phyloP scores from a whole-genome alignment of 1,140 invertebrate species.

The Lepidurus packardi region DNA sequence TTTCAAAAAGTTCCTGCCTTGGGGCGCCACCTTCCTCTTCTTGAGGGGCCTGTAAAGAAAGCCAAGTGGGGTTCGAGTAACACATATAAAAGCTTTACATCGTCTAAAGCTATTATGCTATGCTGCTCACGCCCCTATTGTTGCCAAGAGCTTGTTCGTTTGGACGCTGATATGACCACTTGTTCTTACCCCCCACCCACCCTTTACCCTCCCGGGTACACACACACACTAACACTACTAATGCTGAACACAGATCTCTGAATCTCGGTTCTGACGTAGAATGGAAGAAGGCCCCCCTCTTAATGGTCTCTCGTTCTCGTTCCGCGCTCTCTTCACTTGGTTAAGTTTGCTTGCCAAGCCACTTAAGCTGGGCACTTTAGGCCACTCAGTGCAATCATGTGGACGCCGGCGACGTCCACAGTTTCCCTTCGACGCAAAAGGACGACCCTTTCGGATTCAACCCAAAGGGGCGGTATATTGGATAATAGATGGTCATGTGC shows the following conservation, averaged over 20 bases:
- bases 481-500: slow-evolving; percentile 19
- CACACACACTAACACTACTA: background rate
- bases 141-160: slow-evolving; percentile 5
- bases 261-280: background rate
- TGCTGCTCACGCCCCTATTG: slow-evolving; percentile 20
- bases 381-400: slow-evolving; percentile 10
- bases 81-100: too few relatives aligned
- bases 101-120: background rate
- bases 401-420: background rate
- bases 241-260: background rate
- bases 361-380: slow-evolving; percentile 17
- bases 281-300: background rate
- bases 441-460: background rate
- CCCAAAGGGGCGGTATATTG: slow-evolving; percentile 2
- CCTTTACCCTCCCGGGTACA: background rate
- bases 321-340: background rate
- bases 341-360: slow-evolving; percentile 21
- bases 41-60: too few relatives aligned
- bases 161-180: slow-evolving; percentile 10
- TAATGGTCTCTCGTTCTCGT: slow-evolving; percentile 10
- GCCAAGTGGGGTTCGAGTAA: too few relatives aligned
- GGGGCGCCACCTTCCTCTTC: too few relatives aligned
- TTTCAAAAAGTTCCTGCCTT: too few relatives aligned
- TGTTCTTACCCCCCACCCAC: background rate
- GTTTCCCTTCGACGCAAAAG: background rate